phyloP scores from a whole-genome alignment of 1,140 invertebrate species.

The Spodoptera frugiperda region DNA sequence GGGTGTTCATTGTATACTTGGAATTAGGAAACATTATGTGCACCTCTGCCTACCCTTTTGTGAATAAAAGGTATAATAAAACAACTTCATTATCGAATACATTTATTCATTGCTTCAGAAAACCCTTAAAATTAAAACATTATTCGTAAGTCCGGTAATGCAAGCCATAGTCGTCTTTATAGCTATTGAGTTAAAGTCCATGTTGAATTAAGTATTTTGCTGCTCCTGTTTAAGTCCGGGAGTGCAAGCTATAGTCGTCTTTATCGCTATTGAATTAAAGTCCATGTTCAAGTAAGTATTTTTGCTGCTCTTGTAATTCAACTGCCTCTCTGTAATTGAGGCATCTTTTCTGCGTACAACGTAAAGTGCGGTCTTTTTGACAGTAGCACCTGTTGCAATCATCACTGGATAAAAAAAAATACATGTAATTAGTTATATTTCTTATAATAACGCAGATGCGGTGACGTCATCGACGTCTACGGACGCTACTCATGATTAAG shows the following conservation, averaged over 20 bases:
- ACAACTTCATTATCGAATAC: background rate
- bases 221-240: too few species aligned
- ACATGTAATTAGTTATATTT: background rate
- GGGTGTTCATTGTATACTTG: too few species aligned
- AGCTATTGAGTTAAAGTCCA: conserved; percentile 54
- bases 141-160: background rate
- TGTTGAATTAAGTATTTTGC: conserved; percentile 57
- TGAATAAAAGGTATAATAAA: background rate
- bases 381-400: conserved; percentile 77
- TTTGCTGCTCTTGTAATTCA: conserved; percentile 55
- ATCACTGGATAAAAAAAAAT: conserved; percentile 54
- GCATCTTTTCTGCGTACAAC: conserved; percentile 70
- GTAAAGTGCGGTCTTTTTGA: conserved; percentile 59
- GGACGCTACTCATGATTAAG: too few species aligned
- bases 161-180: conserved; percentile 28
- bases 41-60: too few species aligned
- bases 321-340: conserved; percentile 60
- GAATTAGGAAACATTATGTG: too few species aligned
- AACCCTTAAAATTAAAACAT: background rate
- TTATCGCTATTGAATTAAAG: conserved; percentile 52
- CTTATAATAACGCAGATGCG: too few species aligned
- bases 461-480: too few species aligned
- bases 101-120: conserved; percentile 21
- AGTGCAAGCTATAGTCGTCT: conserved; percentile 3
- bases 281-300: conserved; percentile 60